Conservation (phyloP, 2,797 vertebrate genomes). For the Sebastolobus altivelis region DNA sequence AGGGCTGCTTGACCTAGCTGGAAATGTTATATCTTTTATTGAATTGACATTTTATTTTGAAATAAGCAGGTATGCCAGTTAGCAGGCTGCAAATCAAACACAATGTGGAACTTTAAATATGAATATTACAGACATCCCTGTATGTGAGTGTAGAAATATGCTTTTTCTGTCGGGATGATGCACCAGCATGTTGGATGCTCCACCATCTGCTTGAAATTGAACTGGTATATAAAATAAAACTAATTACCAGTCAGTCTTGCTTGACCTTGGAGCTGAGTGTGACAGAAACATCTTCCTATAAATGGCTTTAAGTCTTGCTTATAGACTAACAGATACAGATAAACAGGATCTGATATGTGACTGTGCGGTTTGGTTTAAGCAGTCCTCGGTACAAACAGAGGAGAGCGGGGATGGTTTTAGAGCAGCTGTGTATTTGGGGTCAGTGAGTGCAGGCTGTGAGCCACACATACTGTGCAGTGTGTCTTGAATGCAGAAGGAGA, state of each 20-base stretch:
- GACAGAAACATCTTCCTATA: conserved; percentile 11
- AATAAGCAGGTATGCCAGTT: not conserved
- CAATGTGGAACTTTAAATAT: not conserved
- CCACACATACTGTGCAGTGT: conserved; percentile 62
- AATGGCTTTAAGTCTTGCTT: conserved; percentile 18
- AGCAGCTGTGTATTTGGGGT: conserved; percentile 78
- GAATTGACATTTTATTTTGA: conserved; percentile 6
- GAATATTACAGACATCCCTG: not conserved
- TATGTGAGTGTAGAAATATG: conserved; percentile 11
- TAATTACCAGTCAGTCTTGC: conserved; percentile 28
- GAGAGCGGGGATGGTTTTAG: conserved; percentile 60
- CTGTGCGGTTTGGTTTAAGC: conserved; percentile 45
- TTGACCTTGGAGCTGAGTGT: conserved; percentile 76
- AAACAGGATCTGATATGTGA: conserved; percentile 24
- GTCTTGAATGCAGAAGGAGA: conserved; percentile 66
- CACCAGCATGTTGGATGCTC: conserved; percentile 18
- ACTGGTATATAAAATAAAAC: conserved; percentile 25
- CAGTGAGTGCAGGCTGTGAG: conserved; percentile 72
- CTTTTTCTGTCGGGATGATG: conserved; percentile 8
- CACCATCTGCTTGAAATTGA: conserved; percentile 12
- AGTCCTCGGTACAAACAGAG: conserved; percentile 38
- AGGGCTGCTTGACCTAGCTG: conserved; percentile 2
- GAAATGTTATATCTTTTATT: conserved; percentile 9
- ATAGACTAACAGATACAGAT: conserved; percentile 17
- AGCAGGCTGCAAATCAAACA: conserved; percentile 11